Base-by-base conservation (phyloP, 2,113 vertebrate species). In the Tenebrosternarchus preto region DNA sequence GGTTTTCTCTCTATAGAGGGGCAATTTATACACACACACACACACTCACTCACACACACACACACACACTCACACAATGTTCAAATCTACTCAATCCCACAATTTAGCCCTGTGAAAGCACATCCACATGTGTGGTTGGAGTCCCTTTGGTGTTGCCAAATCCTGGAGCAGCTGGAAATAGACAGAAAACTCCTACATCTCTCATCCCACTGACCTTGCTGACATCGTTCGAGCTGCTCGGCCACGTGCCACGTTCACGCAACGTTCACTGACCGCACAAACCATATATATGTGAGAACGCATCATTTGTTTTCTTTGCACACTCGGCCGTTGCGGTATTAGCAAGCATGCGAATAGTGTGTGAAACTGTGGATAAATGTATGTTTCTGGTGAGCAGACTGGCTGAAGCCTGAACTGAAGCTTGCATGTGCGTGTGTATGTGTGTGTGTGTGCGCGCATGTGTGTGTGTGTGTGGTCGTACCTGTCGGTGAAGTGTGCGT, bases 401-500 rank as follows among this genome's bases (percentile, higher is more conserved):
- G 9, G 39, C 39, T 46, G 39, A 46, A 6, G 39, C 5, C 39
- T 46, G 3, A 9, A 9, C 39, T 46, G 39, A 46, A 9, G 39
- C 39, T 9, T 46, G 39, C 5, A 46, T 8, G 5, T 46, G 39
- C 39, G 11, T 9, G 1, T 46, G 5, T 46, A 9, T 9, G 39
- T 11, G 9, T 11, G 39, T 11, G 39, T 46, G 39, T 46, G 5
- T 27, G 27, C 22, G 9, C 5, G 24, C n/a, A 46, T 53, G 17
- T 19, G 69, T 17, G 15, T 33, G 8, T 73, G 72, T 29, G 31
- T 15, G 20, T 25, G 24, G 80, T 59, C 80, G 55, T 93, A 98
- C 97, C 97, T 96, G 80, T 98, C 97, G 0, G 93, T 88, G 87
- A 95, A 98, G 91, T 97, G 94, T 19, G 94, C 92, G 39, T 98